Conservation (phyloP, 2,888 invertebrate species). For the Ernsta delagoae region DNA sequence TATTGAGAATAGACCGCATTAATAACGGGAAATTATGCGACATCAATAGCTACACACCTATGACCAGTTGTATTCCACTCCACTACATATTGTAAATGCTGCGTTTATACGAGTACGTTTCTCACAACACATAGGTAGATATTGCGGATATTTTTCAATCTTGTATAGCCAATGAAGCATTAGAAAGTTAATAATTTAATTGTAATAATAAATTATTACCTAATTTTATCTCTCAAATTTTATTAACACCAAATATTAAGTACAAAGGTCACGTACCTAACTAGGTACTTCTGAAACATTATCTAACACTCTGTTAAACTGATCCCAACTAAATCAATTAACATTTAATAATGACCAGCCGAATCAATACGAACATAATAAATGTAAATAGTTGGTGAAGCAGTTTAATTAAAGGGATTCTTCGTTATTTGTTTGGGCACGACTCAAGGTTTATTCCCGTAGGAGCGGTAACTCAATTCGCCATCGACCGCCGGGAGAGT, state of each 20-base stretch:
- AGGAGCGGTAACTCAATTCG: slow-evolving; percentile 72
- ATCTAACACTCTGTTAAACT: background rate
- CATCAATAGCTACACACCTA: no score
- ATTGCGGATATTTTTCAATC: no score
- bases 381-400: slow-evolving; percentile 63
- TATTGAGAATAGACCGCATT: slow-evolving; percentile 5
- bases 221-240: no score
- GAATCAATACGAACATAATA: slow-evolving; percentile 40
- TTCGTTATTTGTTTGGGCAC: slow-evolving; percentile 67
- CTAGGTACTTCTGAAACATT: background rate
- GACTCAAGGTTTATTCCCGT: slow-evolving; percentile 64
- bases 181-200: no score
- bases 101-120: background rate
- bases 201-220: no score
- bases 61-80: background rate
- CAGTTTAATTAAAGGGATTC: slow-evolving; percentile 65
- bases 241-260: no score
- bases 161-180: no score
- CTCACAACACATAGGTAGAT: background rate
- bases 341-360: slow-evolving; percentile 24
- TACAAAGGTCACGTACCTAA: no score
- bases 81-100: background rate
- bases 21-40: slow-evolving; percentile 7
- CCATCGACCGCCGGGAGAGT: slow-evolving; percentile 69
- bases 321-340: slow-evolving; percentile 5